Base-by-base conservation (phyloP, 1,140 invertebrate species). In the Venturia canescens region DNA sequence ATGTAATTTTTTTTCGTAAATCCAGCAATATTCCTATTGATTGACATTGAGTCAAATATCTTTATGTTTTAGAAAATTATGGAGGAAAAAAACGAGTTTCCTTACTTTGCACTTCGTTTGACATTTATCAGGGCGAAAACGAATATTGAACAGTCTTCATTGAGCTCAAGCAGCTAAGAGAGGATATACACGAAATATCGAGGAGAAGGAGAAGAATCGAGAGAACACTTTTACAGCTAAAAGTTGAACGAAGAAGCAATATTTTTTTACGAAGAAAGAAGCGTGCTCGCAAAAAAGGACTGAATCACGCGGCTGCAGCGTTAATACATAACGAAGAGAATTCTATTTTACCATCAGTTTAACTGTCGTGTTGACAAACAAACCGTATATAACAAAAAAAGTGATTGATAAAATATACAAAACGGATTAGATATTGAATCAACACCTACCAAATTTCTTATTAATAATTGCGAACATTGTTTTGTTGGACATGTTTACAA, bases 391-490 rank as follows among this genome's bases (percentile, higher is more conserved):
- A 71, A 38, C 16, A 21, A 70, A 48, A n/a, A 71, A 57, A 79
- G 31, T 31, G 78, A 31, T 67, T 26, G 67, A 50, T 9, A 50
- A 69, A 53, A 79, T 23, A 48, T 23, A 79, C 15, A 31, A n/a
- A 18, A 31, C 15, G 57, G 26, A 57, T 18, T 57, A 79, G 66
- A 79, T 67, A 72, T 48, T 71, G 4, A 71, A 60, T 63, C 27
- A 6, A 76, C 53, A 27, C 34, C 34, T 15, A 79, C 57, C 21
- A 21, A 57, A 67, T 82, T 38, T 66, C 60, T 80, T 79, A 82
- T 82, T 82, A 79, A 63, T 79, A 79, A 80, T 80, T 80, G 81
- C 78, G 81, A 79, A 82, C 72, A 71, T 79, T 13, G 44, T 78
- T 31, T 53, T 31, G n/a, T 71, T 71, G 7, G 34, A 27, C 50